These are phyloP conservation scores for Xenentodon cancila DNA, from an alignment of 2,797 vertebrate genomes.

Conservation along the genomic window DNA sequence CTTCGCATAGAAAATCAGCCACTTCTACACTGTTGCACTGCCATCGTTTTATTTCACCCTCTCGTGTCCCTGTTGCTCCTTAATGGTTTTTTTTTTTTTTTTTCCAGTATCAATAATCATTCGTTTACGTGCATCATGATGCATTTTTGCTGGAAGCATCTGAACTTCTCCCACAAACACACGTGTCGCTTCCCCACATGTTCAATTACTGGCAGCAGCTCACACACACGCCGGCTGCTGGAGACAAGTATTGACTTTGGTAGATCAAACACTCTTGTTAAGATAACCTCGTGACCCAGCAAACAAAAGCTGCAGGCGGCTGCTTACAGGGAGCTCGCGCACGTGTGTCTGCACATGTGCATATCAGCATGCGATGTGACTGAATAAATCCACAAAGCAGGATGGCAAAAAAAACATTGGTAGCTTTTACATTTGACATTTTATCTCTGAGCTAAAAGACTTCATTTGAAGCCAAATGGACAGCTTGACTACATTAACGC, in stretches of 20 bases:
- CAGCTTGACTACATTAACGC: neutral
- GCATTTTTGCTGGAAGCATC: neutral
- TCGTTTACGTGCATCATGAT: neutral
- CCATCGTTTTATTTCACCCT: too few species aligned
- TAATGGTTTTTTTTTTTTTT: too few species aligned
- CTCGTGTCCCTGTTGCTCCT: too few species aligned
- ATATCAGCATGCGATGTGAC: constrained; percentile 1
- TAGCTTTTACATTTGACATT: constrained; percentile 18
- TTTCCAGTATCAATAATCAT: too few species aligned
- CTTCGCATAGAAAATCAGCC: too few species aligned
- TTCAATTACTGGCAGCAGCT: constrained; percentile 11
- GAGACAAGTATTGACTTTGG: constrained; percentile 24
- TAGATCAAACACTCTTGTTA: constrained; percentile 47
- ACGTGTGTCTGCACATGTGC: neutral
- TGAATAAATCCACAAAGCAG: constrained; percentile 8
- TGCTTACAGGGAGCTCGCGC: neutral
- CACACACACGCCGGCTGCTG: neutral
- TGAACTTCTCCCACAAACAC: neutral
- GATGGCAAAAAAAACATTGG: neutral
- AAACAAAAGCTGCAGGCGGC: constrained; percentile 20
- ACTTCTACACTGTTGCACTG: too few species aligned
- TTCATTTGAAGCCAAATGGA: constrained; percentile 11
- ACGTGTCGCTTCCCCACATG: neutral
- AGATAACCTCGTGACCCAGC: constrained; percentile 37
- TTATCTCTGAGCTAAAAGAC: constrained; percentile 22